phyloP scores from a whole-genome alignment of 2,888 invertebrate genomes.

The Parelbella ahira region DNA sequence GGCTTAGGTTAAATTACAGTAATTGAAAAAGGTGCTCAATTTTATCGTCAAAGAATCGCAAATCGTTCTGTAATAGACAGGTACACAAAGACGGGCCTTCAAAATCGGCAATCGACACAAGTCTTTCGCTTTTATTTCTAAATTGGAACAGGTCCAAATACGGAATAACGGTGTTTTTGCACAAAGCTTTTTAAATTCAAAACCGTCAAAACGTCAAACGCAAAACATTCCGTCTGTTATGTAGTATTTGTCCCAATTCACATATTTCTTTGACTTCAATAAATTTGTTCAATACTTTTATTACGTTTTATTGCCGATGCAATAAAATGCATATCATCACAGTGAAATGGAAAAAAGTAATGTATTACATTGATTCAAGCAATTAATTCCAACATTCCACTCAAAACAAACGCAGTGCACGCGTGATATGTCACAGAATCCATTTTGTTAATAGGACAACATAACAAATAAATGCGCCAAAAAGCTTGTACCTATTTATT shows the following conservation, averaged over 20 bases:
- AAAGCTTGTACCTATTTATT: too few relatives aligned
- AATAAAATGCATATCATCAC: too few relatives aligned
- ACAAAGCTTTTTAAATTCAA: slow-evolving; percentile 17
- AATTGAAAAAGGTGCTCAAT: neutral
- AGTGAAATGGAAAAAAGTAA: too few relatives aligned
- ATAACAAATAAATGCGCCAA: slow-evolving; percentile 5
- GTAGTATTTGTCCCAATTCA: neutral
- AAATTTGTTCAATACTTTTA: too few relatives aligned
- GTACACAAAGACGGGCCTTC: slow-evolving; percentile 15
- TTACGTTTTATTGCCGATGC: too few relatives aligned
- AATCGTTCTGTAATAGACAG: slow-evolving; percentile 14
- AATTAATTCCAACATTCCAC: neutral
- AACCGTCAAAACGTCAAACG: slow-evolving; percentile 13
- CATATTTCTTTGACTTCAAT: neutral
- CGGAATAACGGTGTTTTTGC: slow-evolving; percentile 19
- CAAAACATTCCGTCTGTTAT: slow-evolving; percentile 1
- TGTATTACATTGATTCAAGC: neutral
- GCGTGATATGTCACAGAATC: slow-evolving; percentile 2
- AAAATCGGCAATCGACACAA: slow-evolving; percentile 24
- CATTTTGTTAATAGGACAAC: slow-evolving; percentile 7
- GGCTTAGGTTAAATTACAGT: too few relatives aligned
- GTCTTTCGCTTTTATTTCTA: slow-evolving; percentile 26
- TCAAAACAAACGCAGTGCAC: neutral
- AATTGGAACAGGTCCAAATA: slow-evolving; percentile 28
- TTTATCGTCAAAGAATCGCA: slow-evolving; percentile 3